A percentile compares a stretch with the other conserved stretches of the same genome.
phyloP scores from a whole-genome alignment of 2,888 invertebrate genomes.

The Drosophila robusta region DNA sequence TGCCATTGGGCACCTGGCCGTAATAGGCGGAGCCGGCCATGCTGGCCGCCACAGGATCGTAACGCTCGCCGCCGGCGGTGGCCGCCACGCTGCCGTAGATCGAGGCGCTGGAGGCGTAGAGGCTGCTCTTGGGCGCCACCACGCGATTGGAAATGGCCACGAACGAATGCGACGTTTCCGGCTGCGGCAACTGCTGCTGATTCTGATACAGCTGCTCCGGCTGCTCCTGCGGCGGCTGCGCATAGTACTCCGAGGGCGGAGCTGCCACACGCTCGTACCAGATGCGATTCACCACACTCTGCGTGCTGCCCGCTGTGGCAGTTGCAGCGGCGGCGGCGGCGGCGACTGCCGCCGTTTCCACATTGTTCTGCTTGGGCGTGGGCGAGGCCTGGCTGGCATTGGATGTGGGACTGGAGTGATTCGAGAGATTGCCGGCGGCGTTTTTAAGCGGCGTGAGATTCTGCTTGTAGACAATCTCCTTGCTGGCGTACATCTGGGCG shows the following conservation, averaged over 20 bases:
- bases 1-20: constrained; percentile 81
- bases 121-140: constrained; percentile 66
- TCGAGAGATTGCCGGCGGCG: constrained; percentile 38
- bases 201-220: constrained; percentile 78
- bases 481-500: constrained; percentile 82
- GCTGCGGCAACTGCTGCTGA: constrained; percentile 40
- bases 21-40: constrained; percentile 83
- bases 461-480: constrained; percentile 82
- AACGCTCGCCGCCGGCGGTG: constrained; percentile 65
- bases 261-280: constrained; percentile 85
- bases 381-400: constrained; percentile 45
- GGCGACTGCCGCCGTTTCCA: constrained; percentile 63
- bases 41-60: constrained; percentile 82
- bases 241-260: constrained; percentile 76
- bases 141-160: constrained; percentile 84
- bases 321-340: constrained; percentile 30
- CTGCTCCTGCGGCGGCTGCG: constrained; percentile 70
- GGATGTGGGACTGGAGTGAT: constrained; percentile 71
- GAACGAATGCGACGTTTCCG: constrained; percentile 81
- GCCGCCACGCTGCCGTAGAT: constrained; percentile 76
- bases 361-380: constrained; percentile 81
- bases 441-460: constrained; percentile 82
- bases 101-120: constrained; percentile 75
- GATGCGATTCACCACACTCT: constrained; percentile 85
- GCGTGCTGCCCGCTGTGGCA: constrained; percentile 66